Evolutionary conservation across 64 coral and sea anemone genomes (phyloP), one percentile per base, ranked within the genome.

Genomic region (Montipora capricornis): DNA sequence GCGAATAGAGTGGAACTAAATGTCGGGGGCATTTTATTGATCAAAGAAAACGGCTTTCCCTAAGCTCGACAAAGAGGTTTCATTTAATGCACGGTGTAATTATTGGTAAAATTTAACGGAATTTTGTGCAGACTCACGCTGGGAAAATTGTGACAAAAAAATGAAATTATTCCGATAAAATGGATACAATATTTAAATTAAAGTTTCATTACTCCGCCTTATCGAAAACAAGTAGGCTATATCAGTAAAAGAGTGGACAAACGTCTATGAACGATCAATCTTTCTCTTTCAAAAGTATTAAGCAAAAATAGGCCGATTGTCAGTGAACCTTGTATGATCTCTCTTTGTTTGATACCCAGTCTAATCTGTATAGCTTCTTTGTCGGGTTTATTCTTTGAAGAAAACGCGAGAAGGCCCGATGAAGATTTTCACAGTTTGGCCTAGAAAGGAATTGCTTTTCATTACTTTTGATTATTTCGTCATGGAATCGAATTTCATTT

Each of bases 101-200:
- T 86, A 71, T 73, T 71, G 62, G 62, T 86, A 86, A 86, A 68
- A 71, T 86, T 73, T 86, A 66, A 59, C 68, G 44, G 82, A 86
- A 86, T 86, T 86, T 11, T 86, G 66, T 73, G 82, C 66, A 86
- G 66, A 46, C 82, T 50, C 66, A 49, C 17, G 82, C 82, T 86
- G 82, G 17, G 82, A 86, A 49, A 86, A 73, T 70, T 71, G 47
- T 86, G 68, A 71, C 47, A 70, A 86, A 37, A 37, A 68, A 86
- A 86, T 86, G 82, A 86, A 86, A 86, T 86, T 73, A 86, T 86
- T 86, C 45, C 45, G 82, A 86, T 73, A 73, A 86, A 71, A 86
- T 15, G 82, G 66, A 51, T 71, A 86, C 70, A 86, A 86, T 86
- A 50, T 86, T 86, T 73, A 86, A 66, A 48, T 86, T 49, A 70